Conservation (phyloP, 2,113 vertebrate species). For the Polypterus senegalus region DNA sequence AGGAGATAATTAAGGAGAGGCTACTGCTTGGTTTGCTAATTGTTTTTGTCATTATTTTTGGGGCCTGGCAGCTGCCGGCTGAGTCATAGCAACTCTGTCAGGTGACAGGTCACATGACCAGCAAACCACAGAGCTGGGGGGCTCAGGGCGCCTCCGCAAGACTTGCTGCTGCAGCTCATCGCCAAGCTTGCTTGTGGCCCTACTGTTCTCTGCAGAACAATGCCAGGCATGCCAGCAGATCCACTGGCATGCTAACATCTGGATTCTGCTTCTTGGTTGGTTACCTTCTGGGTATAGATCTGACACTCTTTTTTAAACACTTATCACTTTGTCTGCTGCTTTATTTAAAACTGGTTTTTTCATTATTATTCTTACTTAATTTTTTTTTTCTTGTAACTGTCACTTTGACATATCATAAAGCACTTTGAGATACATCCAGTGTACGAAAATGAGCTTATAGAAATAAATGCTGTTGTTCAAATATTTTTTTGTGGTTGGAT, state of each 20-base stretch:
- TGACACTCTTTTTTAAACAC: too few relatives aligned
- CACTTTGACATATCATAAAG: too few relatives aligned
- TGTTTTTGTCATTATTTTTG: slow-evolving; percentile 86
- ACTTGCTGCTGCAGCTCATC: not conserved
- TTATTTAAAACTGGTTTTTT: too few relatives aligned
- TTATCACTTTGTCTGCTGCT: too few relatives aligned
- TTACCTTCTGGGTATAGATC: not conserved
- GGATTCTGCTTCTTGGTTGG: slow-evolving; percentile 6
- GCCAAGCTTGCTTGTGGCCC: not conserved
- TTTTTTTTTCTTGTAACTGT: not conserved
- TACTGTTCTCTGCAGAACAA: slow-evolving; percentile 10
- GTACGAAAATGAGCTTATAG: too few relatives aligned
- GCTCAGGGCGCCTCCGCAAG: slow-evolving; percentile 12
- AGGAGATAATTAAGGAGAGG: slow-evolving; percentile 96
- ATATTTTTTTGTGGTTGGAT: too few relatives aligned
- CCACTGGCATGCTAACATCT: not conserved
- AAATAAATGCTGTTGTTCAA: too few relatives aligned
- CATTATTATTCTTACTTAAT: not conserved
- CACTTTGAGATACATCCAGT: too few relatives aligned
- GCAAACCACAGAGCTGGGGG: slow-evolving; percentile 16
- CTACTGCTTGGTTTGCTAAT: slow-evolving; percentile 85
- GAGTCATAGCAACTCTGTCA: slow-evolving; percentile 69
- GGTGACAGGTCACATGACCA: slow-evolving; percentile 61
- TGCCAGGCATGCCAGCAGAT: not conserved
- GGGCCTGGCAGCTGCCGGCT: slow-evolving; percentile 81